Conservation (phyloP, 2,888 invertebrate genomes). For the Girardia tigrina region DNA sequence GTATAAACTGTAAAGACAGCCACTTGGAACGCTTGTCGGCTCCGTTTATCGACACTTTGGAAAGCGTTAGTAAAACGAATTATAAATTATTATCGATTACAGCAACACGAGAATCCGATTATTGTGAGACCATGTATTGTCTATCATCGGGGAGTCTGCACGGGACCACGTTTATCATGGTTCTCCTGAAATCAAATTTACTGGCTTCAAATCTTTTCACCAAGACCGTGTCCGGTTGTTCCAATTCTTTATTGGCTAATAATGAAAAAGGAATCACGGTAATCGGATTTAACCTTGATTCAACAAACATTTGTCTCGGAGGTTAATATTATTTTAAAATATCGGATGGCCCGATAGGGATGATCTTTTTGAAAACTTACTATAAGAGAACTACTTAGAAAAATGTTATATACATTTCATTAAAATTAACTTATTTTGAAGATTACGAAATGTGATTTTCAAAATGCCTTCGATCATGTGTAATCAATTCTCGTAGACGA, state of each 20-base stretch:
- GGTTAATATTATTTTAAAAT: too few relatives aligned
- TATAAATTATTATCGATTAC: background rate
- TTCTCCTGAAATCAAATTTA: background rate
- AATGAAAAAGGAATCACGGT: constrained; percentile 6
- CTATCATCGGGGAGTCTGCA: background rate
- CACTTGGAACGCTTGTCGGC: background rate
- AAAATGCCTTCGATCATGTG: too few relatives aligned
- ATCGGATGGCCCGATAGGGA: too few relatives aligned
- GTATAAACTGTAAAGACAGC: background rate
- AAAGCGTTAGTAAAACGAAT: background rate
- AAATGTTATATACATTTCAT: too few relatives aligned
- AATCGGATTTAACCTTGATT: background rate
- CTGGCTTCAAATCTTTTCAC: background rate
- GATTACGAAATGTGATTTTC: too few relatives aligned
- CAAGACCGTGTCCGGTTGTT: background rate
- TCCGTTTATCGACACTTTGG: background rate
- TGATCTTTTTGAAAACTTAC: too few relatives aligned
- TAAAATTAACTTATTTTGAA: too few relatives aligned
- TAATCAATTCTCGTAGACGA: too few relatives aligned
- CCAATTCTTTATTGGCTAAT: background rate
- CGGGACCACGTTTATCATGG: background rate
- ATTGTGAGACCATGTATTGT: background rate
- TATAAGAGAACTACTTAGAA: too few relatives aligned
- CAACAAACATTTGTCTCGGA: background rate
- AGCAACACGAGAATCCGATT: background rate